A percentile compares a stretch with the other conserved stretches of the same genome.
phyloP scores from a whole-genome alignment of 2,888 invertebrate genomes.

The Xylocampa areola region DNA sequence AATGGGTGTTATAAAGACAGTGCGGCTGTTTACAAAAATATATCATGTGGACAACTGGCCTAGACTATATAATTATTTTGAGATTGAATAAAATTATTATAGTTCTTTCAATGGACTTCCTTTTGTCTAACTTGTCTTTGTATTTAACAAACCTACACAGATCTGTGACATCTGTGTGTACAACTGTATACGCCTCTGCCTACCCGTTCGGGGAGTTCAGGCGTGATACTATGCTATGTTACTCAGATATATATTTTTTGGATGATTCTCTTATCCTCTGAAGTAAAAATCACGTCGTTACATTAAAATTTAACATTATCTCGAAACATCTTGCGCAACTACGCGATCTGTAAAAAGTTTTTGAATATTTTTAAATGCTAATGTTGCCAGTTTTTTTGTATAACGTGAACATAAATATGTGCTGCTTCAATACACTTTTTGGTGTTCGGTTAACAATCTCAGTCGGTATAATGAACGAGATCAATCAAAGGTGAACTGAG shows the following conservation, averaged over 20 bases:
- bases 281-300: not conserved
- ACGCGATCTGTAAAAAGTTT: constrained; percentile 18
- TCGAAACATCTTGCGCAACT: constrained; percentile 19
- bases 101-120: too few species aligned
- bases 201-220: too few species aligned
- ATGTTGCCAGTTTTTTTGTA: constrained; percentile 21
- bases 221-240: too few species aligned
- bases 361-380: constrained; percentile 23
- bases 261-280: not conserved
- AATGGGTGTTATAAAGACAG: not conserved
- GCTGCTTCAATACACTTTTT: constrained; percentile 26
- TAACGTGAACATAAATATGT: constrained; percentile 29
- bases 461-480: constrained; percentile 57
- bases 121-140: too few species aligned
- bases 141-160: not conserved
- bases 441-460: constrained; percentile 51
- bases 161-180: too few species aligned
- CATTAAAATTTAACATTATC: constrained; percentile 18
- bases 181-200: too few species aligned
- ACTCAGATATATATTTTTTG: too few species aligned
- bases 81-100: too few species aligned
- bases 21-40: not conserved
- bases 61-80: too few species aligned
- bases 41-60: too few species aligned
- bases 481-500: constrained; percentile 61